Evolutionary conservation across 2,888 invertebrate species (phyloP), one percentile per base, ranked within the genome.

Genomic region (Lasioglossum calceatum): DNA sequence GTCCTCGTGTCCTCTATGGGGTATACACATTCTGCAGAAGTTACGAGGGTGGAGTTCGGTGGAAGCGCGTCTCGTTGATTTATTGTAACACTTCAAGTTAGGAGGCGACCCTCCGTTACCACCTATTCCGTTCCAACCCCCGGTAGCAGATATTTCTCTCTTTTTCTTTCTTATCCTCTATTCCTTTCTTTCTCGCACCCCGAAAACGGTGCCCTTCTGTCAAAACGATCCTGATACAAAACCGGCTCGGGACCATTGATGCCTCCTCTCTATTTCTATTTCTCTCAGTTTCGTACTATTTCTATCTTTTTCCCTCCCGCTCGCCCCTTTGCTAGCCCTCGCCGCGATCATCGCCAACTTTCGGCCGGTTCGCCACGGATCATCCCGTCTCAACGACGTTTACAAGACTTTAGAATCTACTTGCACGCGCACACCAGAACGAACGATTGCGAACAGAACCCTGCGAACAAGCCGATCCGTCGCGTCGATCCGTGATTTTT

Each of bases 61-160:
- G 87, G 84, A 86, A 87, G 88, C 88, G 73, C 64, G 50, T 76
- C n/a, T 39, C 86, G 92, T 91, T 94, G 94, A 93, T 93, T 93
- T 93, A 93, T 93, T 91, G 93, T 90, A 93, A 93, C 93, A 92
- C 93, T 93, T 87, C 82, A 90, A 88, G 87, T 86, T 87, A 36
- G 70, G 14, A 88, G 88, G 87, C 91, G 89, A 82, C 91, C 92
- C 93, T 90, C 88, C 76, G 47, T 27, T 36, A 47, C 73, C 47
- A 27, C 47, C 73, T 32, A 32, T 73, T 73, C 32, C 27, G 27
- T 47, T 67, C 73, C 77, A 77, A 74, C 76, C 85, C 77, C 23
- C 47, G 67, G 67, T 32, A 64, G 32, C 64, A 23, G 67, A 67
- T 67, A 10, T 32, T 32, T 32, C 32, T 32, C 64, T 67, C 36